Base-by-base conservation (phyloP, 1,140 invertebrate genomes). In the Drosophila sturtevanti region DNA sequence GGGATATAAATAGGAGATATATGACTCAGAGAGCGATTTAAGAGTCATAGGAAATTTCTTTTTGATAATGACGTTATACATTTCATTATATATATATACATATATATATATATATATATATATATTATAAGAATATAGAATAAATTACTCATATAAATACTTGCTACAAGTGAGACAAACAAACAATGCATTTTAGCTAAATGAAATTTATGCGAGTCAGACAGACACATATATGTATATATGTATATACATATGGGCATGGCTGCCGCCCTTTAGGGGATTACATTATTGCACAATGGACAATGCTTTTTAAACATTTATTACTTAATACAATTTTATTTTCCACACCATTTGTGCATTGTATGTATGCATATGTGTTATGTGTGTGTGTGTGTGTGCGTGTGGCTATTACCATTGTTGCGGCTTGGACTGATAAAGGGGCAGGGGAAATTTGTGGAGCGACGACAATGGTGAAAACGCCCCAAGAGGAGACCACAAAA, bases 311-410 rank as follows among this genome's bases (percentile, higher is more conserved):
- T 48, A 48, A 44, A 18, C 52, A 68, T 68, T 77, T 73, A 63
- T 63, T 63, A 54, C 48, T 24, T 52, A 56, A 31, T 62, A 56
- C 62, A 59, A 59, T 72, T 68, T 68, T 72, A 63, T 73, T 59
- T 56, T 34, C 24, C 31, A 59, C 56, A 38, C 56, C 35, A 35
- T 41, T 35, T 65, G 63, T 12, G 34, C 22, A 59, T 52, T 74
- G 38, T 52, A 41, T 51, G 52, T 63, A 18, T 48, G 24, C 24
- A 35, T 22, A 21, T 44, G 52, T 59, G 44, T 11, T 54, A 24
- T 63, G 37, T n/a, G 62, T 63, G 24, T 37, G 35, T 14, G 41
- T 63, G 24, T 48, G 35, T 14, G 44, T 24, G 18, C 41, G 56
- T 62, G 56, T n/a, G 63, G 35, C 35, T 35, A 16, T 59, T 38